Base-by-base conservation (phyloP, 2,113 vertebrate genomes). In the Tonatia bakeri region DNA sequence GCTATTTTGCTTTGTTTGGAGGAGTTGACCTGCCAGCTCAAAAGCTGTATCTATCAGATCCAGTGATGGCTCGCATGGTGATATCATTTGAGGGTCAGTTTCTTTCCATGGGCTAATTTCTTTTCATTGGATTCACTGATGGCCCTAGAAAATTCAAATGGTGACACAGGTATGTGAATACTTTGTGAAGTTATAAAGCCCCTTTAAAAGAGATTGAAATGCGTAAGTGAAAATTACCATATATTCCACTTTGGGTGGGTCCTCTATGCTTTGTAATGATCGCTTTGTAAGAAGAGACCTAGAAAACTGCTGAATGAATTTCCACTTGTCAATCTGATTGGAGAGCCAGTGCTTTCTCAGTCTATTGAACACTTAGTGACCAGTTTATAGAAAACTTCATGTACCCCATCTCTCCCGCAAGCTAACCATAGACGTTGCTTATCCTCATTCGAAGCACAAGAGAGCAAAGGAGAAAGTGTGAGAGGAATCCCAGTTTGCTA, bases 41-140 rank as follows among this genome's bases (percentile, higher is more conserved):
- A 90, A 92, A 90, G 69, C 47, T n/a, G 45, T 72, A 73, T 82
- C 75, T 70, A 90, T 70, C 65, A 96, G 47, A 87, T 38, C 31
- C 61, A 93, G 50, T 38, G 73, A 93, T 95, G 75, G 82, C 28
- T 67, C 84, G 67, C 59, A 89, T 92, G 54, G 67, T 86, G 50
- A 79, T 79, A 91, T 91, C 96, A 96, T 91, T 93, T 91, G 64
- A 76, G 22, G 47, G 82, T 92, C 82, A 94, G 40, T 93, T 89
- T 54, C 20, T 92, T 92, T 87, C 91, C 81, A 89, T 47, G 15
- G n/a, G 40, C 73, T 96, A 96, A 91, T 97, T 96, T 95, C 40
- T 92, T 94, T 89, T 93, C 92, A 92, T 52, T 81, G 43, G 43
- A 36, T 93, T 93, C 73, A 81, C 4, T 76, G 69, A 65, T 92